Base-by-base conservation (phyloP, 2,113 vertebrate genomes). In the Excalfactoria chinensis region DNA sequence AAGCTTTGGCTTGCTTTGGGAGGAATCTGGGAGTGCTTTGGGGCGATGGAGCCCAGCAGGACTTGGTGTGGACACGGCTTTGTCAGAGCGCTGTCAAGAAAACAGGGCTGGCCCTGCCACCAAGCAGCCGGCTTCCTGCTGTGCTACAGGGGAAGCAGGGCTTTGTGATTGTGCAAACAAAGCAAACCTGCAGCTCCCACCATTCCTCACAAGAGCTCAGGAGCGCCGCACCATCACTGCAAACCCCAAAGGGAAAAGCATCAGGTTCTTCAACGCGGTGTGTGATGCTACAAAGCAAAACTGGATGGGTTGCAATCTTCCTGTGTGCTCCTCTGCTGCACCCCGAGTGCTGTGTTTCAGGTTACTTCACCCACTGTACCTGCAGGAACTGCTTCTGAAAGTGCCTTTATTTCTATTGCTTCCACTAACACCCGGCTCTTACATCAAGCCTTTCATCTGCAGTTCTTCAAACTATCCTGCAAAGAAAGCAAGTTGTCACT, bases 51-150 rank as follows among this genome's bases (percentile, higher is more conserved):
- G 84, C 55, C 84, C 64, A 62, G 70, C 25, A 56, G 70, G 41
- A 69, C 17, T 34, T 69, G 32, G 40, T 26, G 44, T 71, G 37
- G 79, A 59, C 73, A 34, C 34, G 15, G 48, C 11, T 69, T 87
- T 1, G 60, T 37, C 60, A 40, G 35, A 63, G 60, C 4, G 41
- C 74, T 59, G 64, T 67, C 3, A 7, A 93, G 80, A 81, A 92
- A 94, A 44, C 41, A 41, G 28, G 32, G 55, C 89, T 89, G 91
- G 71, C 78, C 67, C 66, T 28, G 67, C 5, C 2, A 46, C 62
- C 71, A 8, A 89, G 55, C 83, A 95, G 93, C 85, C 55, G 19
- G 32, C 86, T 95, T 95, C 95, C 95, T 95, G 90, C 79, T 56
- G 28, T 6, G 17, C 53, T 28, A 28, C 51, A 56, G 30, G 53